Evolutionary conservation across 2,888 invertebrate genomes (phyloP).

Genomic region (Tricholauxania praeusta): DNA sequence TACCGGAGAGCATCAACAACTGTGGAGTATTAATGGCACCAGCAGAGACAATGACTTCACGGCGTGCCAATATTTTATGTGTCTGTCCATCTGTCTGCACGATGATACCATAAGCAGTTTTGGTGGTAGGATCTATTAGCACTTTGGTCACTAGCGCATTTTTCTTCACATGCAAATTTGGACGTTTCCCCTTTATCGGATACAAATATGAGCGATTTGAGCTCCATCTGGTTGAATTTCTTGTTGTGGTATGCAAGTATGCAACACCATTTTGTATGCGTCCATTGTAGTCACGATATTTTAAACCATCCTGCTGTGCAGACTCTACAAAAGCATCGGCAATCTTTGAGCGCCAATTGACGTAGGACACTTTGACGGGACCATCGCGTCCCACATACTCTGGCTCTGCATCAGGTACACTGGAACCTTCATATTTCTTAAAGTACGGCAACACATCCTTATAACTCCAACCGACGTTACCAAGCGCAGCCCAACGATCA

Average conservation of each 20-base stretch:
- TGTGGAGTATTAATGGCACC: constrained; percentile 85
- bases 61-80: constrained; percentile 70
- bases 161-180: constrained; percentile 73
- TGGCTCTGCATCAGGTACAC: constrained; percentile 70
- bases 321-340: constrained; percentile 75
- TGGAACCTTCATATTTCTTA: constrained; percentile 81
- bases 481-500: constrained; percentile 79
- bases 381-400: constrained; percentile 71
- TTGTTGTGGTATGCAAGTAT: constrained; percentile 73
- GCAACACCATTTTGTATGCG: constrained; percentile 74
- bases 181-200: constrained; percentile 69
- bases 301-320: constrained; percentile 74
- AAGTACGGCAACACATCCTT: constrained; percentile 80
- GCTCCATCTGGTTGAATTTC: constrained; percentile 72
- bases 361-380: constrained; percentile 71
- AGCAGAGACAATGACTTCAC: constrained; percentile 79
- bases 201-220: constrained; percentile 74
- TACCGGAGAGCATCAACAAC: constrained; percentile 81
- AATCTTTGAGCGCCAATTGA: constrained; percentile 72
- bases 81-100: constrained; percentile 69
- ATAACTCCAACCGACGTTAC: constrained; percentile 82
- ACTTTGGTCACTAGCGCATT: constrained; percentile 71
- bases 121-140: constrained; percentile 69
- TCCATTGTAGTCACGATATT: constrained; percentile 77
- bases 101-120: constrained; percentile 71